Base-by-base conservation (phyloP, 2,888 invertebrate genomes). In the Digitonthophagus gazella region DNA sequence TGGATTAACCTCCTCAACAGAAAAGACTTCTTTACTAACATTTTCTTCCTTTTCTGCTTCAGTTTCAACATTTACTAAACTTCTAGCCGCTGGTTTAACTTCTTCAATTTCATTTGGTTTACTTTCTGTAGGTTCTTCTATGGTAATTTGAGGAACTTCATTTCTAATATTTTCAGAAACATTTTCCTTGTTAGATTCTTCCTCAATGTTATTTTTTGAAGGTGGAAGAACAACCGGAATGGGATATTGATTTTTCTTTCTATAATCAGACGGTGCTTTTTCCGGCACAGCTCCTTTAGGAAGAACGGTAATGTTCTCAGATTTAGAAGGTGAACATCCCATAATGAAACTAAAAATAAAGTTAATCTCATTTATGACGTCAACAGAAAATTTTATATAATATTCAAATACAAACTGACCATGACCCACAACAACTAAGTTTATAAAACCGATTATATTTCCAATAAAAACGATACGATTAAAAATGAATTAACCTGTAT, bases 211-310 rank as follows among this genome's bases (percentile, higher is more conserved):
- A 20, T 16, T 14, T n/a, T 19, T 61, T 16, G 61, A 61, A 8
- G 61, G 61, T 0, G 61, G 61, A 18, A 61, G 14, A 61, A 61
- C 61, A n/a, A 61, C 61, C 2, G 61, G 61, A n/a, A 61, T 61
- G 18, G 14, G 19, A 2, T 61, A 61, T n/a, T 61, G 61, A 20
- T 61, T 61, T 18, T 19, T 61, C 6, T 18, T 61, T 18, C 61
- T 15, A 19, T 61, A 61, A 61, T 16, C 61, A 11, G 15, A 3
- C 3, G 61, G 61, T 18, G 19, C 61, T 18, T 61, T 61, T 61
- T 61, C 16, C 14, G 61, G 61, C 5, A 18, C 3, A 19, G 61
- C 61, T n/a, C 61, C 61, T 20, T 61, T 61, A 0, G 61, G 61
- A 18, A 61, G 61, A 20, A 20, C 20, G 4, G 61, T 61, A n/a